phyloP scores from a whole-genome alignment of 2,797 vertebrate genomes.

The Neosilurus mollespiculum region DNA sequence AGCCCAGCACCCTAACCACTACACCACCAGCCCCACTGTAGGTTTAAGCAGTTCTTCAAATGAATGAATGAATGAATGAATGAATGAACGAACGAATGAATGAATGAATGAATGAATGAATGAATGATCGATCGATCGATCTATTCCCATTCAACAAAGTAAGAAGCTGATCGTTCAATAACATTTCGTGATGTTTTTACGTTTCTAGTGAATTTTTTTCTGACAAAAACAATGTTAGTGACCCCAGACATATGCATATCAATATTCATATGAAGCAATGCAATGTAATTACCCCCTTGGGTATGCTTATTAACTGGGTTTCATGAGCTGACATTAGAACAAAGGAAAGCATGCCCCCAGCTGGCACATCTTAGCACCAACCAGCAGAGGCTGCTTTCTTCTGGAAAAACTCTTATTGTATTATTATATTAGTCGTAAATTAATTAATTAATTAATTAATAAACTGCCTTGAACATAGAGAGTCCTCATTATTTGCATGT shows the following conservation, averaged over 20 bases:
- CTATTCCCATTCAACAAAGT: too few species aligned
- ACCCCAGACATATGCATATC: slow-evolving; percentile 29
- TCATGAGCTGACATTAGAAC: slow-evolving; percentile 9
- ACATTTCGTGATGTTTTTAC: background rate
- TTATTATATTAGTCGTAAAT: background rate
- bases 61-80: too few species aligned
- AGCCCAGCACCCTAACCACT: too few species aligned
- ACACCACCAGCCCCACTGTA: too few species aligned
- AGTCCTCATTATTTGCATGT: slow-evolving; percentile 35
- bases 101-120: too few species aligned
- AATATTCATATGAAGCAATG: slow-evolving; percentile 36
- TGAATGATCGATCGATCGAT: too few species aligned
- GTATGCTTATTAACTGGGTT: slow-evolving; percentile 9
- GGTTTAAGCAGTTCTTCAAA: too few species aligned
- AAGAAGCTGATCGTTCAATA: background rate
- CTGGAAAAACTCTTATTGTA: background rate
- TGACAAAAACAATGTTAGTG: slow-evolving; percentile 6
- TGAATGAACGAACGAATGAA: too few species aligned
- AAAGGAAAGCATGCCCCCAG: slow-evolving; percentile 48
- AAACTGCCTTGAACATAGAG: background rate
- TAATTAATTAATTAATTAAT: background rate
- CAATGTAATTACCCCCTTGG: slow-evolving; percentile 25
- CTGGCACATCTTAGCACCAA: slow-evolving; percentile 39
- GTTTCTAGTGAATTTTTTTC: background rate
- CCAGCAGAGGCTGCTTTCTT: slow-evolving; percentile 9